Base-by-base conservation (phyloP, 1,140 invertebrate genomes). In the Mactra quadrangularis region DNA sequence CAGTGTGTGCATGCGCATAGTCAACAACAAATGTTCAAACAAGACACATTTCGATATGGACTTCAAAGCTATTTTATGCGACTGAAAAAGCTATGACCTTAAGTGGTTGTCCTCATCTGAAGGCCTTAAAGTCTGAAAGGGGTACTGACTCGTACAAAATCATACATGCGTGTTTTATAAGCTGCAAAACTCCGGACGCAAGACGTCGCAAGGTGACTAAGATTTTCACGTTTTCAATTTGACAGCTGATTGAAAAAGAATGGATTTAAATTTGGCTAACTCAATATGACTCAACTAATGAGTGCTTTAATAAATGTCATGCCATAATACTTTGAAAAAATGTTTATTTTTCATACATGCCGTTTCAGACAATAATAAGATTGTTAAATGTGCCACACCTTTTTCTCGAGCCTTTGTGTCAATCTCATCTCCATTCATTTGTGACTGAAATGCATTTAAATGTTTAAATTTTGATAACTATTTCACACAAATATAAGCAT, bases 81-180 rank as follows among this genome's bases (percentile, higher is more conserved):
- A 62, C 13, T 62, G 41, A 62, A 55, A 60, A 50, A 57, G 59
- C 74, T 79, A 89, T 90, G 91, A 92, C 87, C 87, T 87, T 90
- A 76, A 86, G 85, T 88, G 95, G 95, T 89, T 96, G 96, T 92
- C 95, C 95, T 94, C 96, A 96, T 94, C 94, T 96, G 89, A 95
- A 94, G 93, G 95, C 95, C 94, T 96, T 96, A 93, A 96, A 96
- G 94, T 94, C 95, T 90, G 95, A 95, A 59, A 95, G 96, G 93
- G 96, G 96, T 85, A 95, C 95, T 86, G 95, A 95, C 91, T 95
- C 95, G 76, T 96, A 96, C 92, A 95, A 95, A 94, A 94, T 96
- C 82, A 95, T 96, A 84, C 95, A 96, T 93, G 94, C 95, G 87
- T 96, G 95, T 93, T 96, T 96, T 90, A 95, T 96, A 75, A 94